Evolutionary conservation across 2,113 vertebrate genomes (phyloP), one percentile per base, ranked within the genome.

Genomic region (Paracyprichromis sp.): DNA sequence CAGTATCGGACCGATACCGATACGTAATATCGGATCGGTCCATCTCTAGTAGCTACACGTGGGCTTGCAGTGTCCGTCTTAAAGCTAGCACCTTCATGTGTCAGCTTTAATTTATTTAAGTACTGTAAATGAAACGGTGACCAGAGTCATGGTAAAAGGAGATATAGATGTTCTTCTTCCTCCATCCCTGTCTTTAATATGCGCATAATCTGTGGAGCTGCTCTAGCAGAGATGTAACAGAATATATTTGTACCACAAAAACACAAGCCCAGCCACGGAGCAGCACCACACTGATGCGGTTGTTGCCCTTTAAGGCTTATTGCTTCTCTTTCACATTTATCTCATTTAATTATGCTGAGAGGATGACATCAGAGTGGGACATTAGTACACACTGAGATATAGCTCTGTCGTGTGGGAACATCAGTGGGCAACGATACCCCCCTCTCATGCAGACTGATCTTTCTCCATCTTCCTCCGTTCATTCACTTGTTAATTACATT

Each of bases 331-430:
- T 36, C 38, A 89, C 81, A 52, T 92, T 90, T 86, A 91, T 93
- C 89, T 93, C 87, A 86, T 95, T 91, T 94, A 88, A 94, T 94
- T 92, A 94, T 82, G 83, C 83, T 83, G 87, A 91, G 91, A 86
- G 88, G 86, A 92, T 84, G 88, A 95, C 93, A 95, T 87, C 59
- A 61, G 83, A 92, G 89, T 85, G 34, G 90, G 79, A 84, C 83
- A 83, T 87, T 81, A 82, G 63, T 86, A 69, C 86, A 61, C 21
- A 34, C 87, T 85, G 89, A 90, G 88, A 89, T 90, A 88, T 81
- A 78, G 52, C 52, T 73, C 66, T 88, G 91, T 83, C 43, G 45
- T 93, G 66, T 87, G 82, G 93, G 84, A 90, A 71, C 56, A 80
- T 91, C 79, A 66, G 71, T 34, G 56, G 69, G 82, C 83, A 83